Conservation (phyloP, 2,797 vertebrate genomes). For the Coregonus ussuriensis region DNA sequence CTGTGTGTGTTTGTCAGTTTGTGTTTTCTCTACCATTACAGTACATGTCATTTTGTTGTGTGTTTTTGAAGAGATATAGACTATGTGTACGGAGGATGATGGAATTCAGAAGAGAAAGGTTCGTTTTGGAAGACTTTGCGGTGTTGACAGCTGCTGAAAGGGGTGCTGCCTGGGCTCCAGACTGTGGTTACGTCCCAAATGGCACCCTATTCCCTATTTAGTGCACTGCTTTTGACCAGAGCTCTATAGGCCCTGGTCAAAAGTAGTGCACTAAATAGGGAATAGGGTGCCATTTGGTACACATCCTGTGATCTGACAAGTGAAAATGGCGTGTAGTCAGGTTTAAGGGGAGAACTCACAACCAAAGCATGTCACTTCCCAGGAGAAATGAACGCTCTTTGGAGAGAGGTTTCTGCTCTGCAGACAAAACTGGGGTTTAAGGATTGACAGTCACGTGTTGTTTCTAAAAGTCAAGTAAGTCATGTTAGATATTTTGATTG, state of each 20-base stretch:
- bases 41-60: neutral
- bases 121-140: constrained; percentile 53
- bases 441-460: constrained; percentile 20
- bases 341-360: constrained; percentile 63
- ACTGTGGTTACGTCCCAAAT: no score
- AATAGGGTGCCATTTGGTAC: neutral
- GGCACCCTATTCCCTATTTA: no score
- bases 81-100: constrained; percentile 21
- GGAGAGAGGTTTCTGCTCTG: constrained; percentile 37
- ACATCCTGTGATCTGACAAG: constrained; percentile 53
- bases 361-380: constrained; percentile 74
- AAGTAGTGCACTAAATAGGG: neutral
- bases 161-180: constrained; percentile 32
- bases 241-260: neutral
- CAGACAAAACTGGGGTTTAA: no score
- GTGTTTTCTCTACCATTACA: neutral
- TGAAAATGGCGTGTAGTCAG: constrained; percentile 65
- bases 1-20: neutral
- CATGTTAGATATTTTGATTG: neutral
- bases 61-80: neutral
- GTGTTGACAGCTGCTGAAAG: constrained; percentile 41
- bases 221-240: no score
- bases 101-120: constrained; percentile 30
- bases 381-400: constrained; percentile 57
- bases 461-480: neutral